Conservation (phyloP, 64 coral and sea anemone species). For the Dendronephthya gigantea region DNA sequence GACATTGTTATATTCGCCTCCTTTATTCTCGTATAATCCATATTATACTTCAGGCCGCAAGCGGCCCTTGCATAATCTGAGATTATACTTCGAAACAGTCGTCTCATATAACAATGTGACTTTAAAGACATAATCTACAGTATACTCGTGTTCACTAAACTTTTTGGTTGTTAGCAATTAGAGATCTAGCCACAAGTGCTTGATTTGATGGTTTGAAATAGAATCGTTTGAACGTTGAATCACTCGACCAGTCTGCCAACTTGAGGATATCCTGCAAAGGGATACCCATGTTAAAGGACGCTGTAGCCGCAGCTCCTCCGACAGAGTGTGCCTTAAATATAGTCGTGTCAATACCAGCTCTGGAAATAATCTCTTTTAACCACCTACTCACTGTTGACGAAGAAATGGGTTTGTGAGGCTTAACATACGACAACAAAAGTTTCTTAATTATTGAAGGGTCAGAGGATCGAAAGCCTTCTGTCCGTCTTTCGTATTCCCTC, state of each 20-base stretch:
- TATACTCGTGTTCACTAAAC: too few species aligned
- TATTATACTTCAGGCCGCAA: too few species aligned
- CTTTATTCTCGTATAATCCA: too few species aligned
- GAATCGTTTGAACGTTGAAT: conserved; percentile 23
- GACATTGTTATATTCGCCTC: too few species aligned
- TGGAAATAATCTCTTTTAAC: conserved; percentile 40
- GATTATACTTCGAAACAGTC: conserved; percentile 23
- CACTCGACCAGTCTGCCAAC: conserved; percentile 46
- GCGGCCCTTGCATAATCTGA: too few species aligned
- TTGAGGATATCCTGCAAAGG: conserved; percentile 36
- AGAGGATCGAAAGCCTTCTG: background rate
- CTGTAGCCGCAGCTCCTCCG: conserved; percentile 31
- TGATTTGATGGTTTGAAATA: conserved; percentile 24
- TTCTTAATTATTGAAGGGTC: background rate
- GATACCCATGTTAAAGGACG: conserved; percentile 24
- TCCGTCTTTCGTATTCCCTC: conserved; percentile 14
- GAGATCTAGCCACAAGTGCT: too few species aligned
- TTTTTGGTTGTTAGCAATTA: too few species aligned
- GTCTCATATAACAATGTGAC: conserved; percentile 21
- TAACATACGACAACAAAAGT: conserved; percentile 43
- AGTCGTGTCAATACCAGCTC: conserved; percentile 47
- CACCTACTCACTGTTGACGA: conserved; percentile 33
- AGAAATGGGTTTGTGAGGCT: conserved; percentile 49
- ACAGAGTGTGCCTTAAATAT: conserved; percentile 55
- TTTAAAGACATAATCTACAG: too few species aligned